A percentile compares a stretch with the other conserved stretches of the same genome.
Evolutionary conservation across 1,140 invertebrate genomes (phyloP).

Genomic region (Tetramorium parvispinum): DNA sequence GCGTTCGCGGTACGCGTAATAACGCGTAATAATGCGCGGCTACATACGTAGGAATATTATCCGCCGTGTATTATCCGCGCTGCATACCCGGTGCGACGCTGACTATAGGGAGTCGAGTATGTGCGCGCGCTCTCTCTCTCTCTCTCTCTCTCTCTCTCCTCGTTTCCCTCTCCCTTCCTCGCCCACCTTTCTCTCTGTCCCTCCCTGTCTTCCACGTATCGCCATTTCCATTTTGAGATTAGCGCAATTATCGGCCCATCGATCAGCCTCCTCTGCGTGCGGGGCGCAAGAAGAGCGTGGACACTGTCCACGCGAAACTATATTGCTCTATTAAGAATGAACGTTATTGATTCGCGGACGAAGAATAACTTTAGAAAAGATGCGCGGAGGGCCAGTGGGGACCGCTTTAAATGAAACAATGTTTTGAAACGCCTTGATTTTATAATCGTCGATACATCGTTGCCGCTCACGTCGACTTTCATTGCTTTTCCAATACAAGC

Average conservation of each 20-base stretch:
- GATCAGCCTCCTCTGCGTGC: conserved; percentile 48
- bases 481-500: conserved; percentile 49
- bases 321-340: background rate
- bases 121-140: conserved; percentile 17
- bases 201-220: background rate
- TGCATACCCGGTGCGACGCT: conserved; percentile 53
- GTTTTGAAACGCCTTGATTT: conserved; percentile 22
- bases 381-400: background rate
- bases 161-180: background rate
- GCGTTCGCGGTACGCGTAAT: conserved; percentile 68
- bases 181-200: too few relatives aligned
- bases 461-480: conserved; percentile 30
- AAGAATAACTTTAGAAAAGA: background rate
- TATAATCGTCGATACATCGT: conserved; percentile 37
- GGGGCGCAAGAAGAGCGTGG: background rate
- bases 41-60: conserved; percentile 77
- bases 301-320: background rate
- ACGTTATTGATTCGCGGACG: background rate
- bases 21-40: conserved; percentile 74
- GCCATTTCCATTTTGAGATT: conserved; percentile 70
- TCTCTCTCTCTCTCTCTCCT: background rate
- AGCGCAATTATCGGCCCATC: conserved; percentile 72
- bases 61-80: conserved; percentile 62
- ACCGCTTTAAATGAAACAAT: background rate
- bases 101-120: conserved; percentile 41